Conservation (phyloP, 1,140 invertebrate genomes). For the Brachionus paranguensis region DNA sequence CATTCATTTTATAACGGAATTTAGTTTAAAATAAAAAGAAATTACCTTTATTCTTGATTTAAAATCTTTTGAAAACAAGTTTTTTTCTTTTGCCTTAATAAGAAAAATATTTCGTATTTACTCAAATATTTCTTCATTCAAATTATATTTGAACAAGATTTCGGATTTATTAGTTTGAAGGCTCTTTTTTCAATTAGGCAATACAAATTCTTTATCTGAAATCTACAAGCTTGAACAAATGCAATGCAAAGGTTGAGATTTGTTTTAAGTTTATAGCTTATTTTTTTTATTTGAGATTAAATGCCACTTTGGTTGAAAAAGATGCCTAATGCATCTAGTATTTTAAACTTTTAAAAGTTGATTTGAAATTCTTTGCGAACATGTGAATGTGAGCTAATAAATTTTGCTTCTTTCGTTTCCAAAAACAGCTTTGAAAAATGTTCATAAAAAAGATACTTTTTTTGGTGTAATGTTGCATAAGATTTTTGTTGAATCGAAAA, state of each 20-base stretch:
- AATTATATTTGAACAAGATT: neutral
- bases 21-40: neutral
- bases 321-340: neutral
- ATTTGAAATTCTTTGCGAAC: neutral
- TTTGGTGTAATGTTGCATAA: neutral
- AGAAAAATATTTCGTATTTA: neutral
- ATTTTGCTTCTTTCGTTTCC: neutral
- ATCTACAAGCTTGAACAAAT: neutral
- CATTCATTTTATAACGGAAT: neutral
- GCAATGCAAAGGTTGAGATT: neutral
- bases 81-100: neutral
- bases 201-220: neutral
- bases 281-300: neutral
- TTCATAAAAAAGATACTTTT: neutral
- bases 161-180: neutral
- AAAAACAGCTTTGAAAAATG: neutral
- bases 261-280: neutral
- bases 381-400: neutral
- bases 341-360: neutral
- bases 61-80: neutral
- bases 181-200: neutral
- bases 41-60: neutral
- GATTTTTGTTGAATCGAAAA: neutral
- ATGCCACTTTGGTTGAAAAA: neutral
- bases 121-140: neutral